These are phyloP conservation scores for Holacanthella duospinosa DNA, from an alignment of 2,888 invertebrate genomes.

Conservation along the genomic window DNA sequence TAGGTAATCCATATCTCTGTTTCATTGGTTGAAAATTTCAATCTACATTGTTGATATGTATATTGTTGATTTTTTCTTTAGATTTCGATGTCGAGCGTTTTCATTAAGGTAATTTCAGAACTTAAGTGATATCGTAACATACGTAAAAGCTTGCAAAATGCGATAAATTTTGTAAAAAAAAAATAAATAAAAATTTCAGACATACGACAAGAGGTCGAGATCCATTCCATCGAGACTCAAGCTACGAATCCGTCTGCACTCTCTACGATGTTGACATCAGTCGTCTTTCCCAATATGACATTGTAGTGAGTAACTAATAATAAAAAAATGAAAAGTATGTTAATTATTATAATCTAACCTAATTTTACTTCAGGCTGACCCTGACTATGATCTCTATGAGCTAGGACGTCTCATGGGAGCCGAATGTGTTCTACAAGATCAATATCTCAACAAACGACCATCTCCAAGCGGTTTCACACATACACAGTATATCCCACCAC, in stretches of 20 bases:
- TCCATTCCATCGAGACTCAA: constrained; percentile 19
- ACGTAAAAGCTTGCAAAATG: neutral
- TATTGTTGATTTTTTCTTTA: neutral
- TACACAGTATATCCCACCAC: constrained; percentile 2
- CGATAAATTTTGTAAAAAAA: neutral
- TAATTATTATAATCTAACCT: too few species aligned
- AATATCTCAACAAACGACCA: constrained; percentile 15
- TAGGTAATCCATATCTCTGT: neutral
- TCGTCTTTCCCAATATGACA: constrained; percentile 24
- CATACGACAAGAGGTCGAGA: constrained; percentile 32
- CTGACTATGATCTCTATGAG: constrained; percentile 32
- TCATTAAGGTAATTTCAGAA: constrained; percentile 25
- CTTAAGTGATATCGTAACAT: too few species aligned
- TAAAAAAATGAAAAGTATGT: too few species aligned
- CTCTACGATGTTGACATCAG: constrained; percentile 29
- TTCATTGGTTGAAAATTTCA: neutral
- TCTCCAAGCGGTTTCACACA: constrained; percentile 1
- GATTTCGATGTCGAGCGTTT: constrained; percentile 31
- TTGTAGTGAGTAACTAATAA: too few species aligned
- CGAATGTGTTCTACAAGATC: constrained; percentile 28
- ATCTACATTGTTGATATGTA: too few species aligned
- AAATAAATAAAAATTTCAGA: constrained; percentile 10
- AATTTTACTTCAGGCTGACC: too few species aligned
- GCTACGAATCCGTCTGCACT: constrained; percentile 18
- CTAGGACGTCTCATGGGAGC: constrained; percentile 33